Base-by-base conservation (phyloP, 2,113 vertebrate species). In the Arothron firmamentum region DNA sequence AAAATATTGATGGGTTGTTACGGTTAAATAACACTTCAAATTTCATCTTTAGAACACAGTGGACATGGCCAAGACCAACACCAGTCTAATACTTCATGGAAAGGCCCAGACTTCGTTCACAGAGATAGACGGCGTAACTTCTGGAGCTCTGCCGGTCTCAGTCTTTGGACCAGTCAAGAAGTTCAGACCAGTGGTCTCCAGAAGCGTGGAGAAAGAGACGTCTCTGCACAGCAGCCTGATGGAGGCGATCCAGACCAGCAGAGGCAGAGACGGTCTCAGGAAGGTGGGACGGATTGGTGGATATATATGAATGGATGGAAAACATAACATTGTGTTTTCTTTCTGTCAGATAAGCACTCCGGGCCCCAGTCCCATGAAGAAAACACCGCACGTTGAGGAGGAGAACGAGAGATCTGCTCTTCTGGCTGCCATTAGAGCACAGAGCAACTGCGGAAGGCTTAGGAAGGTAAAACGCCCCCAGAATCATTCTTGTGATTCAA, bases 91-190 rank as follows among this genome's bases (percentile, higher is more conserved):
- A 19, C 38, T 72, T 41, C 53, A 72, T 15, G 67, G 45, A 16
- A 84, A 79, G 55, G 61, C 64, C 21, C 81, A 84, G n/a, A 60
- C 75, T 18, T 62, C 70, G 20, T 43, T 62, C 42, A 62, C 34
- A 14, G 52, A 63, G 18, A 41, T 74, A 56, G 65, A 76, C 51
- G 49, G 70, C 6, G 54, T 50, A 21, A 54, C 16, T 18, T 17
- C 78, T 2, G 81, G 65, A 41, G 56, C 79, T 48, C 71, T 57
- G n/a, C 61, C 75, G 3, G 65, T 74, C 15, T 85, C 82, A 42
- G 73, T 95, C 65, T 99, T 98, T 9, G 97, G 96, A 38, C 93
- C 94, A 10, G 91, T 96, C 73, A 94, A 93, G 70, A 98, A 92
- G 77, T 95, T 98, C 82, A 93, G 84, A 49, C 93, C 95, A 2